Percentiles rank a stretch among this genome's conserved stretches.
Conservation (phyloP, 2,113 vertebrate genomes). For the Hipposideros armiger region DNA sequence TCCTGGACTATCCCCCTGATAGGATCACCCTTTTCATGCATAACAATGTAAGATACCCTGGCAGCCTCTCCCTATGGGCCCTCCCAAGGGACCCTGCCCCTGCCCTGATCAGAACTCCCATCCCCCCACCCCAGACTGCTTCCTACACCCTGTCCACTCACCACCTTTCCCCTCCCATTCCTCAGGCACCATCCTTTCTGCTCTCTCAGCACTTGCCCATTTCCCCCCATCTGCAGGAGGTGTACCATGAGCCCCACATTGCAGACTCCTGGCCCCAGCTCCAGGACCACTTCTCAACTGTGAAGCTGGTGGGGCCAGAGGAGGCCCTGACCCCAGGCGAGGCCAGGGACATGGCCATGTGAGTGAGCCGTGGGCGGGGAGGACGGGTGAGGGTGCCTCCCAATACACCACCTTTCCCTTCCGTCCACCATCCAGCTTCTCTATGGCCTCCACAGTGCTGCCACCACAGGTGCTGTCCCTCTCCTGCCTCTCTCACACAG, state of each 20-base stretch:
- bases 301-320: slow-evolving; percentile 89
- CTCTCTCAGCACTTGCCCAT: background rate
- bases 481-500: background rate
- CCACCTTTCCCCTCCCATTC: fast-evolving
- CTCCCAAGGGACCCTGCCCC: background rate
- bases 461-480: background rate
- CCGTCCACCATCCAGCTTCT: background rate
- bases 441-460: background rate
- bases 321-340: slow-evolving; percentile 87
- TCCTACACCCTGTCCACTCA: background rate
- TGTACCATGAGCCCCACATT: slow-evolving; percentile 89
- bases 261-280: slow-evolving; percentile 85
- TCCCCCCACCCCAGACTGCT: background rate
- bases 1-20: slow-evolving; percentile 87
- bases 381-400: too few relatives aligned
- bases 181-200: background rate
- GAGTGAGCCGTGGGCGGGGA: slow-evolving; percentile 19
- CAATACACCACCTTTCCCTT: background rate
- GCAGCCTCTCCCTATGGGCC: background rate
- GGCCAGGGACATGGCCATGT: slow-evolving; percentile 91
- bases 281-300: slow-evolving; percentile 82
- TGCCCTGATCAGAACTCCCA: background rate
- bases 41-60: slow-evolving; percentile 85
- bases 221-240: slow-evolving; percentile 81
- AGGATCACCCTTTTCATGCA: slow-evolving; percentile 89